A percentile compares a stretch with the other conserved stretches of the same genome.
Conservation (phyloP, 2,113 vertebrate species). For the Poecile atricapillus region DNA sequence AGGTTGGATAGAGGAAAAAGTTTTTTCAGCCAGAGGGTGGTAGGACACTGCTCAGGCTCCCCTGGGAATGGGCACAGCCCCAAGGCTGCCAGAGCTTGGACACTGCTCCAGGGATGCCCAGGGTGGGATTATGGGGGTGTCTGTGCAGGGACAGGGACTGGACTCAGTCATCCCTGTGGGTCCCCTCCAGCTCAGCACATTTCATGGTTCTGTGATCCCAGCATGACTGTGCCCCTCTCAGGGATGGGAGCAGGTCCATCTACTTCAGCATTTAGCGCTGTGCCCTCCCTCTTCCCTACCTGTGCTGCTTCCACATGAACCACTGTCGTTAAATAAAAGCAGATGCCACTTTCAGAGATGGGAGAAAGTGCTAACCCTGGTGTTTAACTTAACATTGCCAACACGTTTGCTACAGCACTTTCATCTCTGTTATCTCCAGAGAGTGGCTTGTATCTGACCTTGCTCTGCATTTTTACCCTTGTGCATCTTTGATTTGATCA, state of each 20-base stretch:
- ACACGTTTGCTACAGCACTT: background rate
- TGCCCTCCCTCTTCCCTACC: background rate
- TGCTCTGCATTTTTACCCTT: background rate
- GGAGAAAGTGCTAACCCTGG: background rate
- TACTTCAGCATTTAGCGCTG: background rate
- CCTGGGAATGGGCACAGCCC: background rate
- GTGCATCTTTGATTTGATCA: background rate
- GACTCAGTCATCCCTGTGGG: background rate
- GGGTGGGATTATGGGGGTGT: background rate
- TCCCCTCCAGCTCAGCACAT: background rate
- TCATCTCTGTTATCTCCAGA: background rate
- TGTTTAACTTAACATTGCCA: background rate
- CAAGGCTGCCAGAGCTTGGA: background rate
- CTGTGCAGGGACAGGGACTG: background rate
- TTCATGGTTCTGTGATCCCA: background rate
- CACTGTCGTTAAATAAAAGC: rapidly evolving
- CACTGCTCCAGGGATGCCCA: background rate
- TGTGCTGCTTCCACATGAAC: background rate
- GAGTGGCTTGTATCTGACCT: background rate
- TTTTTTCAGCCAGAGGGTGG: background rate
- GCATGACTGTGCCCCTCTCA: rapidly evolving
- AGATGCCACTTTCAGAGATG: background rate
- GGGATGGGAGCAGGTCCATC: background rate
- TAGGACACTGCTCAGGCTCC: background rate
- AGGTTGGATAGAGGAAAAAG: background rate